Evolutionary conservation across 1,140 invertebrate genomes (phyloP), one percentile per base, ranked within the genome.

Genomic region (Hyphantria cunea): DNA sequence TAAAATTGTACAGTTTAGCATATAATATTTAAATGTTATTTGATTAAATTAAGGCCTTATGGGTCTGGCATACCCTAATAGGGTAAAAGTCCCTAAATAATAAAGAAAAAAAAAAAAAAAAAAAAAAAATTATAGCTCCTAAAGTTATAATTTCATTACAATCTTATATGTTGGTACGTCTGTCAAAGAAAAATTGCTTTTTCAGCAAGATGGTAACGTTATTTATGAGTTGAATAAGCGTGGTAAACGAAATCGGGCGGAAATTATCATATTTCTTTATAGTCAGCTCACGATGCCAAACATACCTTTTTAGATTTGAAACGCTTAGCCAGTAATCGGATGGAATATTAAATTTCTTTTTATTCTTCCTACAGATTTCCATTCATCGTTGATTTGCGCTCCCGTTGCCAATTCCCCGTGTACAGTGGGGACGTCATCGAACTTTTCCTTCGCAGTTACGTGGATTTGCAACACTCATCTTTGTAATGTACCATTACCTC

Each of bases 401-500:
- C 52, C 73, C 7, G 56, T 63, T 11, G 61, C 48, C 34, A 58
- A 70, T 2, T 49, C 68, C 5, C 66, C 84, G 14, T 89, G 87
- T 67, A 70, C 70, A 48, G 64, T 88, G 56, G 66, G 51, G 14
- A 63, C 69, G 51, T 71, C 72, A 31, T 47, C 61, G 25, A 75
- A 77, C 52, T 65, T 51, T 55, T 67, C 55, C 55, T 51, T 77
- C 50, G 66, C 75, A 60, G 44, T 90, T 53, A 80, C 69, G 49
- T 90, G 87, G 62, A 68, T 70, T 41, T 90, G 87, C 64, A 44
- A 49, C 17, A 72, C 59, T 9, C 53, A 76, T 44, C 69, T 84
- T 64, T 90, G 87, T 78, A 90, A 88, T 66, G 66, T 65, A 17
- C 82, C 84, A 3, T 84, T 78, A 56, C 72, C 71, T 12, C 37